These are phyloP conservation scores for Rhagoletis pomonella DNA, from an alignment of 1,140 invertebrate genomes.

Conservation along the genomic window DNA sequence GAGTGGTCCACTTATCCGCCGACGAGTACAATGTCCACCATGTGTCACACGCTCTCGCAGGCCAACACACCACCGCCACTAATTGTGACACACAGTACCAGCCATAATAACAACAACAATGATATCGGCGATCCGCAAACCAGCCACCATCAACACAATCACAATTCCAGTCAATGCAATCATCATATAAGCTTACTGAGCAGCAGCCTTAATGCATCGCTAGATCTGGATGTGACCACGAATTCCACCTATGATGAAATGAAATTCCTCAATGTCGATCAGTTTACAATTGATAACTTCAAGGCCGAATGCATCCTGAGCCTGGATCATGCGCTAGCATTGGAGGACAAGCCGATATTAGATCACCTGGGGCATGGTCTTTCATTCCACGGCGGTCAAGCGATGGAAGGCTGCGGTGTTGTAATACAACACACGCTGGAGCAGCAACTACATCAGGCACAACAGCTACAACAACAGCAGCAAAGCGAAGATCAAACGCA, in stretches of 20 bases:
- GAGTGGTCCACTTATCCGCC: slow-evolving; percentile 72
- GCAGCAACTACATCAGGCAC: slow-evolving; percentile 25
- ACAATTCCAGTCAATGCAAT: neutral
- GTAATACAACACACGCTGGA: neutral
- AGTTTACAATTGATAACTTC: slow-evolving; percentile 73
- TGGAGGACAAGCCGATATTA: slow-evolving; percentile 57
- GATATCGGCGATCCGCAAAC: neutral
- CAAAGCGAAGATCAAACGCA: slow-evolving; percentile 19
- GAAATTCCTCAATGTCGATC: slow-evolving; percentile 72
- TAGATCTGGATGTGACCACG: slow-evolving; percentile 63
- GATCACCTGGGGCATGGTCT: neutral
- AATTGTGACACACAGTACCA: slow-evolving; percentile 41
- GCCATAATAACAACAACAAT: slow-evolving; percentile 32
- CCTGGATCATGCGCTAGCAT: slow-evolving; percentile 65
- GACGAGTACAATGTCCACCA: slow-evolving; percentile 50
- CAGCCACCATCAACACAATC: slow-evolving; percentile 41
- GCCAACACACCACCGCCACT: slow-evolving; percentile 57
- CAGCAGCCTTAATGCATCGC: slow-evolving; percentile 60
- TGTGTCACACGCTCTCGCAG: slow-evolving; percentile 55
- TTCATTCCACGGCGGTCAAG: neutral
- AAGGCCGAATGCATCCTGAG: slow-evolving; percentile 72
- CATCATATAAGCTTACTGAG: neutral
- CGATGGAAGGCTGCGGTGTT: slow-evolving; percentile 9
- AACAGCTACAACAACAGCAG: slow-evolving; percentile 22
- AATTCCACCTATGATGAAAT: slow-evolving; percentile 72